Base-by-base conservation (phyloP, 2,888 invertebrate species). In the Phoronis australis region DNA sequence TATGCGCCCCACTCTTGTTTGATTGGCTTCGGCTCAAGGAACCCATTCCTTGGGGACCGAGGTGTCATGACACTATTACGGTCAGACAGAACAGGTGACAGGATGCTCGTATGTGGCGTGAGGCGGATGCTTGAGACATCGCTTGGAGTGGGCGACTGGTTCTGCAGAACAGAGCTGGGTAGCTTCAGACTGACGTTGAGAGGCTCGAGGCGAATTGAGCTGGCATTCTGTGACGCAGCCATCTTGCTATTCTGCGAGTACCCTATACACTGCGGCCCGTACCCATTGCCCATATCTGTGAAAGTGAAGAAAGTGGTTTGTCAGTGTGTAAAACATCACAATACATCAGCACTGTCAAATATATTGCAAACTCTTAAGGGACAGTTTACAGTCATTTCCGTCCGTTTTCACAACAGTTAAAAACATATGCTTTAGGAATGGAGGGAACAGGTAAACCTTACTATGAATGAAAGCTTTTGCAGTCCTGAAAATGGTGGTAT, bases 101-200 rank as follows among this genome's bases (percentile, higher is more conserved):
- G 52, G 1, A 51, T 24, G 26, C 56, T 45, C 47, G 60, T 43
- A 12, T 61, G 52, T n/a, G 66, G 61, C 4, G 66, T 64, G 38
- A 50, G 35, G 3, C 60, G 56, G 40, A 69, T 68, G 42, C 63
- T 68, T 39, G 71, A 69, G 22, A 67, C 52, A 41, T 71, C 71
- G 54, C 68, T 71, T 1, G 66, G 69, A 3, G 71, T 69, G 3
- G 69, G 69, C 1, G 69, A 66, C 45, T 65, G 62, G 4, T 62
- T 66, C 50, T 66, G 64, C 21, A 65, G 54, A 9, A 61, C 52
- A 47, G 55, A 60, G 37, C 59, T 59, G 9, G 65, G 65, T n/a
- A 60, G 52, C 44, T 61, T 55, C 24, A 64, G 55, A 40, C 62
- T 56, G n/a, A 47, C 39, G 26, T 44, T 47, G 20, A 24, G 22